These are phyloP conservation scores for Melolontha melolontha DNA, from an alignment of 2,888 invertebrate species.

Conservation along the genomic window DNA sequence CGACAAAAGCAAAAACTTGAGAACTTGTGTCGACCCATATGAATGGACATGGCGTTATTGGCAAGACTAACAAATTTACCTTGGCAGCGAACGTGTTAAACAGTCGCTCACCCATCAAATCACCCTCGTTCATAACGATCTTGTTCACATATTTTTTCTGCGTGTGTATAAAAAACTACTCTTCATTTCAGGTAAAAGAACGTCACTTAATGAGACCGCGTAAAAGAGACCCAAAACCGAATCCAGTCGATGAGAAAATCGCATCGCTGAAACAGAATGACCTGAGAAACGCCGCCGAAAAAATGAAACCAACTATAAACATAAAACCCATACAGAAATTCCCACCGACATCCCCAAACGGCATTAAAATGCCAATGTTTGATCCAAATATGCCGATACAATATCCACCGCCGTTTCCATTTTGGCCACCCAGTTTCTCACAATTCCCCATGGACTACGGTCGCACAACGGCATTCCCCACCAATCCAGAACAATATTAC, in stretches of 20 bases:
- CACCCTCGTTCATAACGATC: too few relatives aligned
- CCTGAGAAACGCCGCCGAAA: slow-evolving; percentile 60
- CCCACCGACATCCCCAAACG: slow-evolving; percentile 74
- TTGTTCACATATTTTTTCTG: too few relatives aligned
- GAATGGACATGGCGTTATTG: too few relatives aligned
- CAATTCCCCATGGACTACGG: slow-evolving; percentile 68
- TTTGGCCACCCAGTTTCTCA: slow-evolving; percentile 79
- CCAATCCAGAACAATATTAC: slow-evolving; percentile 71
- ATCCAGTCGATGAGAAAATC: slow-evolving; percentile 72
- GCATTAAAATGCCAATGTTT: slow-evolving; percentile 76
- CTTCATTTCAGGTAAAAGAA: slow-evolving; percentile 74
- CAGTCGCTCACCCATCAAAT: too few relatives aligned
- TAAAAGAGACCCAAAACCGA: slow-evolving; percentile 84
- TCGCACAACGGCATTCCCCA: slow-evolving; percentile 61
- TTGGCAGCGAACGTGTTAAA: too few relatives aligned
- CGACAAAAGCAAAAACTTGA: too few relatives aligned
- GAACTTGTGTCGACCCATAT: too few relatives aligned
- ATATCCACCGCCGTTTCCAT: slow-evolving; percentile 78
- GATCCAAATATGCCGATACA: slow-evolving; percentile 74
- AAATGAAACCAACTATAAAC: slow-evolving; percentile 64
- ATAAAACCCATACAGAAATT: slow-evolving; percentile 68
- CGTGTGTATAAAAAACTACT: too few relatives aligned
- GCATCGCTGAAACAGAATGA: slow-evolving; percentile 65
- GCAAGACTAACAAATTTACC: too few relatives aligned
- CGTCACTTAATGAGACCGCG: slow-evolving; percentile 91